Conservation (phyloP, 2,797 vertebrate species). For the Ficedula albicollis region DNA sequence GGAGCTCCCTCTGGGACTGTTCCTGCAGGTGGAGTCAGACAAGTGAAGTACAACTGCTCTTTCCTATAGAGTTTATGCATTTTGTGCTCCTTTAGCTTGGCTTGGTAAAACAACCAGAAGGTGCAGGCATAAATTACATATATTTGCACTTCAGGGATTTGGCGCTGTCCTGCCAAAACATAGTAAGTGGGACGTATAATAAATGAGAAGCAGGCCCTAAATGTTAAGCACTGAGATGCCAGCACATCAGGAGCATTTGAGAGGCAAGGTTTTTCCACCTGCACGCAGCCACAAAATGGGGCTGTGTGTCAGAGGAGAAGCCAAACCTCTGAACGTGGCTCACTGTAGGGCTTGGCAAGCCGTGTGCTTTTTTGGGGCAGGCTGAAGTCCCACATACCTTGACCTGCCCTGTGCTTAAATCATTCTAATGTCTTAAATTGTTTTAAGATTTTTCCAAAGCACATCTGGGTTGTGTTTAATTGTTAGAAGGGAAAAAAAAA, state of each 20-base stretch:
- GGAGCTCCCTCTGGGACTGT: neutral
- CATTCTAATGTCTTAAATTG: constrained; percentile 24
- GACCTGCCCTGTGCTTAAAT: constrained; percentile 47
- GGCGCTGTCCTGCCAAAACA: neutral
- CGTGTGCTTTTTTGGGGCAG: neutral
- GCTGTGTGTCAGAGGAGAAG: neutral
- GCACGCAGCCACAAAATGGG: neutral
- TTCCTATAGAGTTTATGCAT: neutral
- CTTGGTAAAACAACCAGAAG: neutral
- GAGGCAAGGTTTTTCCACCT: constrained; percentile 50
- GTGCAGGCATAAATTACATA: constrained; percentile 17
- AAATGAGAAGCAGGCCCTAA: constrained; percentile 28
- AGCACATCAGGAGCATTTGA: neutral
- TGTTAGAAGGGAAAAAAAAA: constrained; percentile 21
- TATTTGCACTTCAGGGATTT: constrained; percentile 5
- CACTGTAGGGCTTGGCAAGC: neutral
- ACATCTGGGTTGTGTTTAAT: constrained; percentile 60
- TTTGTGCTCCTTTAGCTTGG: neutral
- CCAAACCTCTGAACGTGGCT: neutral
- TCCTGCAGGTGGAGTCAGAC: neutral
- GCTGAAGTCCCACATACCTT: neutral
- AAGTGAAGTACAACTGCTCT: neutral
- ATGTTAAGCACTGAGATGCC: neutral
- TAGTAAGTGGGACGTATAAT: neutral
- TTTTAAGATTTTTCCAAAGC: constrained; percentile 53